Conservation (phyloP, 2,888 invertebrate genomes). For the Zygothrica quintamaculata region DNA sequence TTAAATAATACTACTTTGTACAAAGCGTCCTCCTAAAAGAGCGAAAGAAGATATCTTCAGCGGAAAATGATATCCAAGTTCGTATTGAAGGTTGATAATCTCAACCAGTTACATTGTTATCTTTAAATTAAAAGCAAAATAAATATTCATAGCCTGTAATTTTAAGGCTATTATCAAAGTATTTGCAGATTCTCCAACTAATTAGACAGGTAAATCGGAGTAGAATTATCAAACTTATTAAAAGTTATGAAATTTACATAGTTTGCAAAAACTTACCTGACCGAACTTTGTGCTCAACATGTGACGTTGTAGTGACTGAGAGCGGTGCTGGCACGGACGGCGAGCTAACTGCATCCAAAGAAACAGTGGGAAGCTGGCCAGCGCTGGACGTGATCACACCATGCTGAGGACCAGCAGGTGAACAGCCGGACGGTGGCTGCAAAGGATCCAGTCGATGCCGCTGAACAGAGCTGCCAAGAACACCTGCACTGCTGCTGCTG, state of each 20-base stretch:
- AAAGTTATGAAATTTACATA: not conserved
- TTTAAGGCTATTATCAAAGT: too few species aligned
- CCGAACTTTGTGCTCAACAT: slow-evolving; percentile 77
- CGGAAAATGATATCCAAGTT: too few species aligned
- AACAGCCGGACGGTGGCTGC: slow-evolving; percentile 81
- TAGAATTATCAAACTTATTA: too few species aligned
- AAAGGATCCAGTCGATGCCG: slow-evolving; percentile 83
- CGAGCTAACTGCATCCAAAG: slow-evolving; percentile 62
- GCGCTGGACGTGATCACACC: slow-evolving; percentile 82
- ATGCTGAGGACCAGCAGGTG: slow-evolving; percentile 80
- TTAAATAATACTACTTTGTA: too few species aligned
- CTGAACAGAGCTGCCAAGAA: slow-evolving; percentile 78
- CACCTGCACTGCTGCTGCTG: slow-evolving; percentile 83
- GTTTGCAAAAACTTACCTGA: slow-evolving; percentile 50
- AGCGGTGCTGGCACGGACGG: slow-evolving; percentile 56
- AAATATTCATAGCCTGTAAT: too few species aligned
- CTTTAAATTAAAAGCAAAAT: too few species aligned
- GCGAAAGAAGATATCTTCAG: too few species aligned
- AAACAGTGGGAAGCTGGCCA: slow-evolving; percentile 53
- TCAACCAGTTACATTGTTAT: too few species aligned
- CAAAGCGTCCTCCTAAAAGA: too few species aligned
- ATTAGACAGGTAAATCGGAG: too few species aligned
- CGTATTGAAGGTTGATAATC: too few species aligned
- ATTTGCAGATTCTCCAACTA: too few species aligned
- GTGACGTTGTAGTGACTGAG: slow-evolving; percentile 61